Evolutionary conservation across 2,888 invertebrate species (phyloP).

Genomic region (Parasteatoda lunata): DNA sequence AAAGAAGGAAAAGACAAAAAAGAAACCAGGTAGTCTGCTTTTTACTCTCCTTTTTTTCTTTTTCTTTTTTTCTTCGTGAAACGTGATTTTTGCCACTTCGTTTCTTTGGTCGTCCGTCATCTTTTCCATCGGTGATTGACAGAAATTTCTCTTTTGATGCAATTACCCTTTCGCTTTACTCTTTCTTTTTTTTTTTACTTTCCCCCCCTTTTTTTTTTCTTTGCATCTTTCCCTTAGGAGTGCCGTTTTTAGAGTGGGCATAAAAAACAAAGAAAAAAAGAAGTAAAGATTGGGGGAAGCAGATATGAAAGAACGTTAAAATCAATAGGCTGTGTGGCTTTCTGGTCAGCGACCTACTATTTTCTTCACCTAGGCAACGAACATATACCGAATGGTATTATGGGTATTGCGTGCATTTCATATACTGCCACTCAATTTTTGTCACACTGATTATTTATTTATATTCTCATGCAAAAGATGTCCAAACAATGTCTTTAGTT

Average conservation of each 20-base stretch:
- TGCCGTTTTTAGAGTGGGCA: background rate
- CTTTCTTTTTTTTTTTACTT: slow-evolving; percentile 24
- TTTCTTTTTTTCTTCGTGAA: slow-evolving; percentile 8
- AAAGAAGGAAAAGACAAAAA: background rate
- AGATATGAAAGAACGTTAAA: slow-evolving; percentile 10
- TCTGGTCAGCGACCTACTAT: slow-evolving; percentile 19
- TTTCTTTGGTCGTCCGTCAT: slow-evolving; percentile 41
- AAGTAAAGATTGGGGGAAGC: background rate
- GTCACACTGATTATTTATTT: too few species aligned
- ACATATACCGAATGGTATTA: slow-evolving; percentile 22
- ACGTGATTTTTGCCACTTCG: slow-evolving; percentile 61
- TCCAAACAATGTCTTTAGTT: too few species aligned
- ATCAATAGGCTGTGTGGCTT: slow-evolving; percentile 32
- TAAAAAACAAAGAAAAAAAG: background rate
- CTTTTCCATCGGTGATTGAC: slow-evolving; percentile 44
- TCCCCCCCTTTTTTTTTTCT: slow-evolving; percentile 23
- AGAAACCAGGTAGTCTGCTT: background rate
- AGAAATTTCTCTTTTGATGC: slow-evolving; percentile 57
- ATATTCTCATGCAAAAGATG: too few species aligned
- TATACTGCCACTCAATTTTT: too few species aligned
- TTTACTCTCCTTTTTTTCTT: slow-evolving; percentile 11
- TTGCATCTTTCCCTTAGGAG: slow-evolving; percentile 10
- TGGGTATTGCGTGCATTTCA: slow-evolving; percentile 9
- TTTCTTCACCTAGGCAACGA: slow-evolving; percentile 30
- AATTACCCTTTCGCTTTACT: slow-evolving; percentile 58